These are phyloP conservation scores for Ditylenchus weischeri DNA, from an alignment of 2,888 invertebrate species.

Conservation along the genomic window DNA sequence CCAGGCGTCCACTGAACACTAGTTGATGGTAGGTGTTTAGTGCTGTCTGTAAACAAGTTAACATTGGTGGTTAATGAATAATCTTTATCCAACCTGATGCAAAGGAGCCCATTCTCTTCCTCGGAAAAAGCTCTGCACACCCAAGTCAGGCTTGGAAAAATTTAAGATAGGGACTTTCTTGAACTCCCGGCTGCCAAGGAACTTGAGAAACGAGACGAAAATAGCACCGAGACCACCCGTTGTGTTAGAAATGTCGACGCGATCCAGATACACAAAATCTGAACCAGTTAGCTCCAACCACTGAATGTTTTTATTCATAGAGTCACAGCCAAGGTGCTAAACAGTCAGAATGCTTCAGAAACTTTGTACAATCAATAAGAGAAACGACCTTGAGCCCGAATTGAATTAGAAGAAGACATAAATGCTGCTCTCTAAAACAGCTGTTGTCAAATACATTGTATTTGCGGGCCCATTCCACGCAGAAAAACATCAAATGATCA, in stretches of 20 bases:
- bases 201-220: conserved; percentile 26
- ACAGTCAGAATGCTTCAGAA: no score
- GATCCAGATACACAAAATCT: no score
- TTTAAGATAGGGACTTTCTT: conserved; percentile 12
- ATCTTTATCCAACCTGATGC: not conserved
- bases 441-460: conserved; percentile 15
- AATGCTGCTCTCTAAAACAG: conserved; percentile 21
- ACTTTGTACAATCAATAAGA: no score
- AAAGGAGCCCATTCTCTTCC: conserved; percentile 2
- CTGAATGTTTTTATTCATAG: no score
- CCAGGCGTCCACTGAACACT: conserved; percentile 14
- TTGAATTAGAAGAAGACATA: conserved; percentile 28
- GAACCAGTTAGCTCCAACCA: no score
- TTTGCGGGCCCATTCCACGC: conserved; percentile 24
- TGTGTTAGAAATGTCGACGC: no score
- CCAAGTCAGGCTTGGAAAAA: conserved; percentile 13
- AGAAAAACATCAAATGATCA: conserved; percentile 23
- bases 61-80: not conserved
- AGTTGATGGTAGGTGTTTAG: conserved; percentile 19
- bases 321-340: conserved; percentile 2
- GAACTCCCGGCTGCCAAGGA: conserved; percentile 27
- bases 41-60: conserved; percentile 11
- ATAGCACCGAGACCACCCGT: conserved; percentile 18
- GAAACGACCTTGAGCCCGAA: conserved; percentile 15
- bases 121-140: not conserved